Evolutionary conservation across 1,140 invertebrate species (phyloP).

Genomic region (Bombus superbus): DNA sequence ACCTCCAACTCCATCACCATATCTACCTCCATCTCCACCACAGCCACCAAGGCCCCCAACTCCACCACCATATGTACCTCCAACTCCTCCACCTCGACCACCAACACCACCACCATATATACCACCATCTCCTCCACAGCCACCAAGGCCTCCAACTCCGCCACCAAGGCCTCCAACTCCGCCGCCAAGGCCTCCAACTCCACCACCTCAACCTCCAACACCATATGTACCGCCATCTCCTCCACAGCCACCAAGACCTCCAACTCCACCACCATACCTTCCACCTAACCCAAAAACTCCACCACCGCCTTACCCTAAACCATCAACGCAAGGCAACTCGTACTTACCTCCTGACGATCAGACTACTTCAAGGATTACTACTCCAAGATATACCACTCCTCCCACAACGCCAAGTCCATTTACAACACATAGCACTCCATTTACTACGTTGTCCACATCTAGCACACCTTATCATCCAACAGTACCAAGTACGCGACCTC

Average conservation of each 20-base stretch:
- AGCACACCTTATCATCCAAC: too few relatives aligned
- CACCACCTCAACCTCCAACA: constrained; percentile 17
- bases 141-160: neutral
- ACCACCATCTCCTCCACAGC: neutral
- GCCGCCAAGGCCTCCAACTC: constrained; percentile 2
- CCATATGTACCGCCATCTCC: neutral
- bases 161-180: constrained; percentile 9
- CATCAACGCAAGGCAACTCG: constrained; percentile 44
- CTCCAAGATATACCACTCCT: neutral
- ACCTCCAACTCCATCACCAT: neutral
- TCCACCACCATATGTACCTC: constrained; percentile 63
- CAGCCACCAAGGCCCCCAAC: constrained; percentile 59
- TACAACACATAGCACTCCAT: constrained; percentile 54
- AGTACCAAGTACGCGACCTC: constrained; percentile 7
- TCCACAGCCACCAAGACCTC: constrained; percentile 19
- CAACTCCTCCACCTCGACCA: constrained; percentile 67
- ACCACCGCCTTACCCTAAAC: neutral
- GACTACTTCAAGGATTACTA: neutral
- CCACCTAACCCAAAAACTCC: neutral
- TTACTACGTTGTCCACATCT: neutral
- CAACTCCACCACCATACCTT: constrained; percentile 53
- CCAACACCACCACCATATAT: neutral
- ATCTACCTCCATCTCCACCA: neutral
- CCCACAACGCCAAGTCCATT: constrained; percentile 7
- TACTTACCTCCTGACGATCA: constrained; percentile 15